phyloP scores from a whole-genome alignment of 2,888 invertebrate species.

The Sussaba pulchella region DNA sequence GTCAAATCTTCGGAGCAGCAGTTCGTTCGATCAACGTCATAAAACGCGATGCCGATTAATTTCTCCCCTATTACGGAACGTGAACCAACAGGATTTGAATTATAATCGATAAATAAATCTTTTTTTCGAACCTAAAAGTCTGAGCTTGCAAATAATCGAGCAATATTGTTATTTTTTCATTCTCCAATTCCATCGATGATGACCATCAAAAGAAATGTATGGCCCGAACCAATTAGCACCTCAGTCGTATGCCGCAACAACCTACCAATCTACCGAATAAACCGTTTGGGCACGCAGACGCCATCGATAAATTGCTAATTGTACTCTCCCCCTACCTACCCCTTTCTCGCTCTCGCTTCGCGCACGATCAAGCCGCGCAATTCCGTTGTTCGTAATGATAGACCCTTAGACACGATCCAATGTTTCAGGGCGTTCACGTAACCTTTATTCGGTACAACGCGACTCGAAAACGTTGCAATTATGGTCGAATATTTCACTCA shows the following conservation, averaged over 20 bases:
- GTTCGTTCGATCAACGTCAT: no score
- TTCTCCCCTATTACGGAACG: no score
- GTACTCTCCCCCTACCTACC: conserved; percentile 61
- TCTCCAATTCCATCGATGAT: not conserved
- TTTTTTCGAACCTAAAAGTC: no score
- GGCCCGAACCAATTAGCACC: conserved; percentile 75
- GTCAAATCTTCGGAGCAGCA: no score
- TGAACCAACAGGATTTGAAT: no score
- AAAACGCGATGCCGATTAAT: no score
- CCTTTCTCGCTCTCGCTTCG: conserved; percentile 16
- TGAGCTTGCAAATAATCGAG: no score
- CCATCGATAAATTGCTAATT: conserved; percentile 80
- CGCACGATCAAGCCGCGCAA: conserved; percentile 42
- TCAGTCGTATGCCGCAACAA: conserved; percentile 67
- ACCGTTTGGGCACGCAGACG: conserved; percentile 72
- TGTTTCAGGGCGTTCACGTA: conserved; percentile 58
- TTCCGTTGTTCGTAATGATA: conserved; percentile 63
- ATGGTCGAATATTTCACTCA: conserved; percentile 70
- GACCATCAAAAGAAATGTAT: not conserved
- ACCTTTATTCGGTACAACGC: conserved; percentile 53
- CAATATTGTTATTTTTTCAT: no score
- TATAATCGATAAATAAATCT: no score
- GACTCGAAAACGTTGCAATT: conserved; percentile 63
- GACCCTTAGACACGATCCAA: conserved; percentile 56
- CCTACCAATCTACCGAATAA: conserved; percentile 74